Conservation (phyloP, 2,888 invertebrate genomes). For the Hofmannophila pseudospretella region DNA sequence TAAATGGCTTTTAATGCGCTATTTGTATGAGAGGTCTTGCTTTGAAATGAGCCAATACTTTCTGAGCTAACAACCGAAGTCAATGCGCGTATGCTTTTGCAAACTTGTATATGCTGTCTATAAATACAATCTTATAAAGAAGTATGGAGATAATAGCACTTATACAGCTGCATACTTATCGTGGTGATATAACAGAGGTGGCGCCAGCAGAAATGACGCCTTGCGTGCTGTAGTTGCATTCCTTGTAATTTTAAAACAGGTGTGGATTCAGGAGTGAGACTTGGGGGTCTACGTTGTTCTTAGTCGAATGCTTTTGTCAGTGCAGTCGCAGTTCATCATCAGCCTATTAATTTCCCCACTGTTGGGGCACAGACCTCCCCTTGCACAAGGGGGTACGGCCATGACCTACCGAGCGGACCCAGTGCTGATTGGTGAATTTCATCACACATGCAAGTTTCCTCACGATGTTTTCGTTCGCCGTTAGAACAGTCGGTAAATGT, state of each 20-base stretch:
- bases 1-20: conserved; percentile 48
- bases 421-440: too few relatives aligned
- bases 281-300: too few relatives aligned
- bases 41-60: conserved; percentile 57
- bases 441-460: too few relatives aligned
- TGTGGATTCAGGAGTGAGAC: conserved; percentile 28
- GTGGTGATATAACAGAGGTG: conserved; percentile 39
- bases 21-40: conserved; percentile 59
- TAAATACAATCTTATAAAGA: not conserved
- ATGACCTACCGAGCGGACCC: too few relatives aligned
- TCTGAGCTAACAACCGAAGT: conserved; percentile 42
- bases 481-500: too few relatives aligned
- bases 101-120: conserved; percentile 18
- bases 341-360: too few relatives aligned
- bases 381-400: too few relatives aligned
- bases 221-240: conserved; percentile 40
- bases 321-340: too few relatives aligned
- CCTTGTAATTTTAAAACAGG: conserved; percentile 31
- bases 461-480: too few relatives aligned
- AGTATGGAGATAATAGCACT: not conserved
- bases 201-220: conserved; percentile 47
- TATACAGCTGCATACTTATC: conserved; percentile 16
- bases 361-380: too few relatives aligned
- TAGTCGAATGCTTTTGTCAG: too few relatives aligned
- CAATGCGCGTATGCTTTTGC: conserved; percentile 45